Base-by-base conservation (phyloP, 1,140 invertebrate species). In the Meteorus sp. region DNA sequence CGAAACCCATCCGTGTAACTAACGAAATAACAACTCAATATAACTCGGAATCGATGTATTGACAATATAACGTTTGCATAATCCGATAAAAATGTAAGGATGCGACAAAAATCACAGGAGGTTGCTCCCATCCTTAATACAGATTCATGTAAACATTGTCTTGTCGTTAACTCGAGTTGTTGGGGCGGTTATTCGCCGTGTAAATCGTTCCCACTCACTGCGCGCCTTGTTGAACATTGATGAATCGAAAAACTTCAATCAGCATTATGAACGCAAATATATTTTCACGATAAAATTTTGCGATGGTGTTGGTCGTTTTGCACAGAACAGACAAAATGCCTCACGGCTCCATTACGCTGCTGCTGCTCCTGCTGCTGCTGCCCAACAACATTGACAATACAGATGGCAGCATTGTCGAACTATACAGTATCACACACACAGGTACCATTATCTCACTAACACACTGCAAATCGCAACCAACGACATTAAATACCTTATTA, bases 361-460 rank as follows among this genome's bases (percentile, higher is more conserved):
- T 64, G 64, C 60, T 66, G 58, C 25, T 58, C 31, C 25, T 57
- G 54, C 58, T 64, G 63, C 63, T 72, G 68, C 66, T 72, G 59
- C 66, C 76, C 77, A 84, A 85, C 84, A 85, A 85, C 83, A 86
- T 85, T 86, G 84, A 86, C 85, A 86, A 83, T 83, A 81, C 79
- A 86, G 85, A 81, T 84, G 84, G 84, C 85, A 79, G 74, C 79
- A 82, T 75, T 54, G 54, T 64, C 59, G 66, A 56, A 47, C 63
- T 55, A 53, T 17, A 1, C 3, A 25, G 19, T 31, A 19, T 13
- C 54, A 31, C 43, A 35, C 22, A 56, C 61, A 58, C 64, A 59
- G 31, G 43, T 56, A 60, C 56, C 23, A 19, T 7, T 37, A 39
- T 20, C 9, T 20, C 23, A 56, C 9, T 23, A 13, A 43, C 17